Conservation (phyloP, 2,888 invertebrate genomes). For the Aelia acuminata region DNA sequence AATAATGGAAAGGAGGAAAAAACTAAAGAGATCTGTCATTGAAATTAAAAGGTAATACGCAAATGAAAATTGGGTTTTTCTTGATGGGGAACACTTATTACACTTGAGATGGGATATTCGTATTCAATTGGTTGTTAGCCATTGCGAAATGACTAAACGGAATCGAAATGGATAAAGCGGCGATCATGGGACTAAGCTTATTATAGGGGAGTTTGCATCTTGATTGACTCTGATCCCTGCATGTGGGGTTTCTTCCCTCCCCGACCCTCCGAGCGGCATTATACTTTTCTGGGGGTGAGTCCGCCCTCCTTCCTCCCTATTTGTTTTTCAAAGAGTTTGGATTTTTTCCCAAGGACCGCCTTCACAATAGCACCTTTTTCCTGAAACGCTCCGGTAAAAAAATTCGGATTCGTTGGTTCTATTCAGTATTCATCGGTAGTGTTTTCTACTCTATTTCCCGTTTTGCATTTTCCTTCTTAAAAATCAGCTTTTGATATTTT, state of each 20-base stretch:
- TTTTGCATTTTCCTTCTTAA: not conserved
- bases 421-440: not conserved
- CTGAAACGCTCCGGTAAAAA: not conserved
- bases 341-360: not conserved
- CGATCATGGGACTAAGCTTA: slow-evolving; percentile 47
- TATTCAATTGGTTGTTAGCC: slow-evolving; percentile 29
- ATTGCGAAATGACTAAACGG: not conserved
- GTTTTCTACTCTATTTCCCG: not conserved
- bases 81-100: not conserved
- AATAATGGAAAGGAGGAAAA: too few species aligned
- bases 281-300: slow-evolving; percentile 2
- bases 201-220: slow-evolving; percentile 41
- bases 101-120: not conserved
- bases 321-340: slow-evolving; percentile 44
- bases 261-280: not conserved
- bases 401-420: not conserved
- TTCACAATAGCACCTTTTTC: not conserved
- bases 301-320: slow-evolving; percentile 37
- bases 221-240: slow-evolving; percentile 50
- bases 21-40: too few species aligned
- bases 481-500: not conserved
- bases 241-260: not conserved
- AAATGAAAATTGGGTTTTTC: not conserved
- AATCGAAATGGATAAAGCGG: slow-evolving; percentile 29
- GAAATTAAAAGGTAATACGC: too few species aligned